phyloP scores from a whole-genome alignment of 2,113 vertebrate species.

The Hyaena hyaena region DNA sequence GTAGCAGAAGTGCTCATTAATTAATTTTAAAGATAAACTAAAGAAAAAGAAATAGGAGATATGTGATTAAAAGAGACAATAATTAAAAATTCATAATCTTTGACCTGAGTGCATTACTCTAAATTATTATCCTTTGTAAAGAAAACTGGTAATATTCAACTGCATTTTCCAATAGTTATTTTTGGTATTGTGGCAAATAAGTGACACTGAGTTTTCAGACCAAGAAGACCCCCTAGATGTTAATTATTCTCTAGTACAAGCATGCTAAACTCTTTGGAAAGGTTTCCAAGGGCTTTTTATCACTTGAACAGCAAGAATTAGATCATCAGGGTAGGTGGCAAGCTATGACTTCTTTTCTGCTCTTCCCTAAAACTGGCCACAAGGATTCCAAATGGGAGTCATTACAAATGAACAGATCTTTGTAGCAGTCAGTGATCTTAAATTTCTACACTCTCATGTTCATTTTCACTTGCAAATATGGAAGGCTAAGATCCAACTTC shows the following conservation, averaged over 20 bases:
- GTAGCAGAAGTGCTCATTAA: not conserved
- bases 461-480: conserved; percentile 27
- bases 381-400: not conserved
- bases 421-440: not conserved
- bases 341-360: not conserved
- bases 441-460: not conserved
- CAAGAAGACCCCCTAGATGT: not conserved
- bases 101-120: not conserved
- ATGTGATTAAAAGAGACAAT: not conserved
- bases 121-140: not conserved
- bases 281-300: not conserved
- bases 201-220: not conserved
- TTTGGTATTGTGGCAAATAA: conserved; percentile 32
- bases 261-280: not conserved
- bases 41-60: not conserved
- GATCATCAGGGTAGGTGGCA: not conserved
- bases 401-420: not conserved
- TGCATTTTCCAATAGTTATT: not conserved
- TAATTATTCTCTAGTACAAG: not conserved
- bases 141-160: not conserved
- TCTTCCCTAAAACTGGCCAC: not conserved
- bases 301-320: not conserved
- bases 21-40: conserved; percentile 28
- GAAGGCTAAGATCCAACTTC: not conserved
- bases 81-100: not conserved